Evolutionary conservation across 2,888 invertebrate species (phyloP).

Genomic region (Lamproptera curius): DNA sequence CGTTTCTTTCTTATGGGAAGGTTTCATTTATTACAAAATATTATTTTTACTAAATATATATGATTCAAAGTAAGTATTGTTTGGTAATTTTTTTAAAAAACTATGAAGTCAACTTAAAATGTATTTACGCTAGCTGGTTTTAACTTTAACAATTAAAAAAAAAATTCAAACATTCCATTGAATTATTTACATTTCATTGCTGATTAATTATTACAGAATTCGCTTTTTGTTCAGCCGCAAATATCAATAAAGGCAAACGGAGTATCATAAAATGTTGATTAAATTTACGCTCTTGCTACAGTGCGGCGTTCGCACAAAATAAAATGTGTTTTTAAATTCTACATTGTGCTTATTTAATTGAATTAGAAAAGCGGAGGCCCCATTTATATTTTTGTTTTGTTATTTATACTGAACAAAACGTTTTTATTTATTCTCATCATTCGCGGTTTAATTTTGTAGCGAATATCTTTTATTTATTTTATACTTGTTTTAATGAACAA

Average conservation of each 20-base stretch:
- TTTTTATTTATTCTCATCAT: too few species aligned
- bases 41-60: neutral
- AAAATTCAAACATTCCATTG: neutral
- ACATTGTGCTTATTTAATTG: too few species aligned
- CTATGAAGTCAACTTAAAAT: neutral
- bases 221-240: conserved; percentile 6
- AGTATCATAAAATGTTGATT: conserved; percentile 16
- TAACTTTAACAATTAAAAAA: neutral
- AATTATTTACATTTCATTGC: neutral
- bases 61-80: neutral
- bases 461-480: too few species aligned
- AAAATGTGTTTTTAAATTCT: neutral
- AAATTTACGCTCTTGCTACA: conserved; percentile 11
- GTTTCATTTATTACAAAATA: too few species aligned
- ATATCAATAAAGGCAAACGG: conserved; percentile 14
- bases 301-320: neutral
- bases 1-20: too few species aligned
- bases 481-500: too few species aligned
- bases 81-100: neutral
- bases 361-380: too few species aligned
- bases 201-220: neutral
- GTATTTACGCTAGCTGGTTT: neutral
- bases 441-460: too few species aligned
- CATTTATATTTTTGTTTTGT: too few species aligned
- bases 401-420: too few species aligned